Evolutionary conservation across 53 echinoderm and acorn worm genomes (phyloP).

Genomic region (Hippasteria phrygiana): DNA sequence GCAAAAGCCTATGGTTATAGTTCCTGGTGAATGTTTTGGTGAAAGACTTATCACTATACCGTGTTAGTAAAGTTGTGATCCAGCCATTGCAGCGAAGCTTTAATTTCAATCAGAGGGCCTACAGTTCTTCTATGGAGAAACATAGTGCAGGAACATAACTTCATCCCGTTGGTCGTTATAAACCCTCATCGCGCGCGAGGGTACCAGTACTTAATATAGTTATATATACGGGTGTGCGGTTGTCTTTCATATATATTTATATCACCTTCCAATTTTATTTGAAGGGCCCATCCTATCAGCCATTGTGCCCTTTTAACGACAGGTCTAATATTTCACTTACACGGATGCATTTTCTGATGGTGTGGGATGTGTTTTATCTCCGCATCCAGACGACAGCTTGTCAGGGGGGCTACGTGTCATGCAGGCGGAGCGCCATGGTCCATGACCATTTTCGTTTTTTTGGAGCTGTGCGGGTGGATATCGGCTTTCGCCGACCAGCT

Average conservation of each 20-base stretch:
- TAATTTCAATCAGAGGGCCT: too few species aligned
- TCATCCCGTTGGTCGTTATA: too few species aligned
- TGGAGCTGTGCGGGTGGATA: constrained; percentile 18
- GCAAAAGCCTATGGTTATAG: too few species aligned
- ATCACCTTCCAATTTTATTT: neutral
- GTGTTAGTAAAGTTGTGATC: too few species aligned
- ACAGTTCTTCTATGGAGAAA: too few species aligned
- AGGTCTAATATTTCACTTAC: constrained; percentile 32
- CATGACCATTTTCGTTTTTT: constrained; percentile 43
- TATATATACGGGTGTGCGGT: too few species aligned
- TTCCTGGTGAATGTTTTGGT: too few species aligned
- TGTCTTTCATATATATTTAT: too few species aligned
- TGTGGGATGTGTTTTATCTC: constrained; percentile 59
- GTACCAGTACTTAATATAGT: neutral
- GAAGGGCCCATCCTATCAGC: constrained; percentile 7
- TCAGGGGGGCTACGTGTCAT: constrained; percentile 42
- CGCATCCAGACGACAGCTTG: constrained; percentile 49
- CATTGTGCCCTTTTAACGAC: constrained; percentile 37
- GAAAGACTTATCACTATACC: too few species aligned
- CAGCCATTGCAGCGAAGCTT: too few species aligned
- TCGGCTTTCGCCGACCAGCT: constrained; percentile 60
- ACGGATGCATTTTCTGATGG: constrained; percentile 28
- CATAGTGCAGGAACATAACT: too few species aligned
- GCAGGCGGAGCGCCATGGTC: constrained; percentile 37
- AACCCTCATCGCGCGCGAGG: neutral